Evolutionary conservation across 2,113 vertebrate genomes (phyloP), one percentile per base, ranked within the genome.

Genomic region (Alectura lathami): DNA sequence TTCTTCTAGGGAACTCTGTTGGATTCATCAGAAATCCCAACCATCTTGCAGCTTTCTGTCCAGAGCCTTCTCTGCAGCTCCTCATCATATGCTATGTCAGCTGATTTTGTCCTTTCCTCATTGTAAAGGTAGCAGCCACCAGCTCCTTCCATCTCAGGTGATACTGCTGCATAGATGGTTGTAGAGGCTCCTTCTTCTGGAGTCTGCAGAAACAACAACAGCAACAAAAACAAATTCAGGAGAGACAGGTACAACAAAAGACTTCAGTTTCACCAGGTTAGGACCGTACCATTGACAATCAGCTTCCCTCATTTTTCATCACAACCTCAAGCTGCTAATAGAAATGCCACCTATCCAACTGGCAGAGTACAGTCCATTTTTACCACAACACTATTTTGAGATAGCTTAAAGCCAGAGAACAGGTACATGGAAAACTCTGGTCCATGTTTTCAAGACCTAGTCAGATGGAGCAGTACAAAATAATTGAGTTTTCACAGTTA

Each of bases 81-180:
- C 2, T 66, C 81, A 59, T 99, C 96, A 22, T 99, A 99, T 1
- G 99, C 97, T 16, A 93, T 0, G 0, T 93, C 74, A 4, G 98
- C 97, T 0, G 99, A 99, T 88, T 82, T 90, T 17, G 86, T 98
- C 92, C 97, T 98, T 38, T 96, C 66, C 50, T 99, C 98, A 15
- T 99, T 98, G 96, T 98, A 98, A 51, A 99, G 96, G 97, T 99
- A 99, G 68, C 97, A 98, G 81, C 98, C 96, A 0, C 99, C 98
- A 7, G 97, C 89, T 2, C 98, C 99, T 90, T 99, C 99, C 95
- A 99, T 86, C 72, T 98, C 97, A 0, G 98, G 91, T 0, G 98
- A 85, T 3, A 97, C 97, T 0, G 98, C 98, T 1, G 98, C 98
- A 14, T 98, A 98, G 72, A 99, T 57, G 6, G 97, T 93, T 0